Conservation (phyloP, 2,113 vertebrate species). For the Carassius auratus region DNA sequence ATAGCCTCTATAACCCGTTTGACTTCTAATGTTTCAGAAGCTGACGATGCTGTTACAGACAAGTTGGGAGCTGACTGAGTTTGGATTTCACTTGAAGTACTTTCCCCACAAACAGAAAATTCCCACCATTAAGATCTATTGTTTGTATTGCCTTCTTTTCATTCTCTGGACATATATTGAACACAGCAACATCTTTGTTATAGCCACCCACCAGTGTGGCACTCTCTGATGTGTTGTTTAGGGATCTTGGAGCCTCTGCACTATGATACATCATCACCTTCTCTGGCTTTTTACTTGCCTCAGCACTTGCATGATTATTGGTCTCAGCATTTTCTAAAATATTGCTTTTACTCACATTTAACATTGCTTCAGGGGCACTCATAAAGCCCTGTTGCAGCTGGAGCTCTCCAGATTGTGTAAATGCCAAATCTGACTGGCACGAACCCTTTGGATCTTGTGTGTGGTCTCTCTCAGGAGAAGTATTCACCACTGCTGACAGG, state of each 20-base stretch:
- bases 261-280: neutral
- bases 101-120: neutral
- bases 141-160: slow-evolving; percentile 27
- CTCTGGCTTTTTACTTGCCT: slow-evolving; percentile 32
- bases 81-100: slow-evolving; percentile 5
- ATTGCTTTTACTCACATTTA: slow-evolving; percentile 46
- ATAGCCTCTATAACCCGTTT: slow-evolving; percentile 20
- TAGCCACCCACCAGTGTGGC: slow-evolving; percentile 45
- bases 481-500: slow-evolving; percentile 51
- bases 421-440: slow-evolving; percentile 57
- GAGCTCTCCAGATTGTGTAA: slow-evolving; percentile 55
- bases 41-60: slow-evolving; percentile 1
- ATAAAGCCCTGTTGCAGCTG: slow-evolving; percentile 50
- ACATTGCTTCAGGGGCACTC: slow-evolving; percentile 54
- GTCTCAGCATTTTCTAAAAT: slow-evolving; percentile 40
- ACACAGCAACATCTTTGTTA: slow-evolving; percentile 36
- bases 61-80: slow-evolving; percentile 7
- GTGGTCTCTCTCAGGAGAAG: slow-evolving; percentile 45
- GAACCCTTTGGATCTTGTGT: slow-evolving; percentile 46
- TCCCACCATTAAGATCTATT: neutral
- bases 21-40: slow-evolving; percentile 12
- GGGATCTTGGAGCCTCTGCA: slow-evolving; percentile 36
- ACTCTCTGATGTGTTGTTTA: slow-evolving; percentile 53
- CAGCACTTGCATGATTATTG: slow-evolving; percentile 12
- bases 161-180: slow-evolving; percentile 29